These are phyloP conservation scores for Keiferia lycopersicella DNA, from an alignment of 2,888 invertebrate species.

Conservation along the genomic window DNA sequence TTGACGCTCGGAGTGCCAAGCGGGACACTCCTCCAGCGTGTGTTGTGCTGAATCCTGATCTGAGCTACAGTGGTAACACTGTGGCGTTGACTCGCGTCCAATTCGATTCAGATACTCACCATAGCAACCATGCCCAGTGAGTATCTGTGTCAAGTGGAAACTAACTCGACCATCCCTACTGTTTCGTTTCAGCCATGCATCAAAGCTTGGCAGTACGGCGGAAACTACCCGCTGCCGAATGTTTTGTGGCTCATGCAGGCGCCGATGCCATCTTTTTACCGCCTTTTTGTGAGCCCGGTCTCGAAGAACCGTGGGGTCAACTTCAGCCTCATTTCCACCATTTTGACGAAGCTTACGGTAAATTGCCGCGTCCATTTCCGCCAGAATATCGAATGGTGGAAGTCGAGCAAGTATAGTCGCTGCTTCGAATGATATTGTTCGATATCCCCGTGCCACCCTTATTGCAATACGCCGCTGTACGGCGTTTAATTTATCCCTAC, in stretches of 20 bases:
- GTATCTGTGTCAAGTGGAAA: conserved; percentile 23
- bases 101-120: conserved; percentile 25
- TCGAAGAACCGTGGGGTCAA: too few species aligned
- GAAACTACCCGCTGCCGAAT: not conserved
- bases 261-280: too few species aligned
- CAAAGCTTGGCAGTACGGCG: not conserved
- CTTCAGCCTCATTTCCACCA: too few species aligned
- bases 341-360: too few species aligned
- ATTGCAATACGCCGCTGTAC: too few species aligned
- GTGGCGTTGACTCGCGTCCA: conserved; percentile 18
- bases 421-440: too few species aligned
- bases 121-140: conserved; percentile 29
- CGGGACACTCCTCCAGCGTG: conserved; percentile 23
- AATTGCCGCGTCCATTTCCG: too few species aligned
- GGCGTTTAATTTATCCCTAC: too few species aligned
- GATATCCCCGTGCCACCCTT: too few species aligned
- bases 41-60: conserved; percentile 21
- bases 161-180: not conserved
- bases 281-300: too few species aligned
- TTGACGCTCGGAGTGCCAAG: conserved; percentile 8
- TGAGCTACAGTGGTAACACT: conserved; percentile 15
- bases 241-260: not conserved
- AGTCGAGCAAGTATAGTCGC: too few species aligned
- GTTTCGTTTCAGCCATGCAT: not conserved
- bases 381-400: too few species aligned